Evolutionary conservation across 2,888 invertebrate species (phyloP), one percentile per base, ranked within the genome.

Genomic region (Lapara coniferarum): DNA sequence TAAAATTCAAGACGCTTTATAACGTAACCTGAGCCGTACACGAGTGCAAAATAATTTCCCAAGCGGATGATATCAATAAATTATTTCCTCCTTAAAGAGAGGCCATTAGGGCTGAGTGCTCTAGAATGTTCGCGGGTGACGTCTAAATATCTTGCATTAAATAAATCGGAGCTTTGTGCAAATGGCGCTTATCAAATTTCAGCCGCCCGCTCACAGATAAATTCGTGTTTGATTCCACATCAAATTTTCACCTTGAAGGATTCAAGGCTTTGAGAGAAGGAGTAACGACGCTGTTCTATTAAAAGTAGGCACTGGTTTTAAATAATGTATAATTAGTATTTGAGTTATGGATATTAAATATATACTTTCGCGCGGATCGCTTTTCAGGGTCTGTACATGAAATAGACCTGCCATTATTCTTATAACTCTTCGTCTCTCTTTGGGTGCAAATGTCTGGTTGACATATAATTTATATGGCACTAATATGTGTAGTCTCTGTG

Each of bases 71-170:
- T 85, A 85, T 90, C 89, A 90, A 92, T 91, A 91, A 90, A 88
- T 89, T 89, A 90, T 91, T 90, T 89, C 90, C 90, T 87, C 83
- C 87, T 86, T 84, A 89, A 90, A 89, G 85, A 84, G 86, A 83
- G 74, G 86, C 90, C 89, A 90, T 91, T 91, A 91, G 86, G 84
- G 63, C 13, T 14, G 85, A 77, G 79, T 81, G 82, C 84, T 85
- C 83, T 10, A 16, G 81, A 86, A 89, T 85, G 85, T 87, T 86
- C 80, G 78, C 81, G 76, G 81, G 78, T 78, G 76, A 81, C 82
- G 79, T 84, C 85, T 85, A 82, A 81, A 86, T 85, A 83, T 87
- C 80, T 84, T 77, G 78, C 81, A 80, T 83, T 85, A 84, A 83
- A 81, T 80, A 84, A 85, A 85, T 83, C 80, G 78, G 73, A 73